A percentile compares a stretch with the other conserved stretches of the same genome.
phyloP scores from a whole-genome alignment of 2,113 vertebrate genomes.

The Cyrtonyx montezumae region DNA sequence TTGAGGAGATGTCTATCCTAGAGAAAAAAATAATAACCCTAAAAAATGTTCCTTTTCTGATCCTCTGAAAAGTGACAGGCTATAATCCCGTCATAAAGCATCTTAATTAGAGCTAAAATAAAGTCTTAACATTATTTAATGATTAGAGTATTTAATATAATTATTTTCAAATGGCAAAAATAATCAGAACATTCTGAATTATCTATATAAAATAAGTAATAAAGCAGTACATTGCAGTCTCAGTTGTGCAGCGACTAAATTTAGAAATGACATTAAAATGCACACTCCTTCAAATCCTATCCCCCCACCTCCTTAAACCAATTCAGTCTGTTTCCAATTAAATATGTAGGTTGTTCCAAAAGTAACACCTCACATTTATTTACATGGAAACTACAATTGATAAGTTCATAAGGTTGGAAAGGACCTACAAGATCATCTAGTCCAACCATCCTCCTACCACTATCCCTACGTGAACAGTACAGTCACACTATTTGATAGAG shows the following conservation, averaged over 20 bases:
- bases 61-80: neutral
- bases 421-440: too few relatives aligned
- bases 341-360: neutral
- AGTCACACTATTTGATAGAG: neutral
- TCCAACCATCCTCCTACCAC: too few relatives aligned
- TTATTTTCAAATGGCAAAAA: neutral
- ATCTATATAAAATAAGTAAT: neutral
- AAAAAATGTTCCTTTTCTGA: neutral
- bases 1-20: neutral
- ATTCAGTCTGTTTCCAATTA: neutral
- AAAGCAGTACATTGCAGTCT: neutral
- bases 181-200: neutral
- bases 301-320: neutral
- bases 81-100: neutral
- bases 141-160: neutral
- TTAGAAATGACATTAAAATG: neutral
- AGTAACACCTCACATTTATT: neutral
- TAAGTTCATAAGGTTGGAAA: too few relatives aligned
- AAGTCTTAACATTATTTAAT: neutral
- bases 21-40: neutral
- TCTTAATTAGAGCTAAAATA: neutral
- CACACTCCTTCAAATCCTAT: neutral
- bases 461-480: neutral
- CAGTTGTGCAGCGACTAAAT: neutral
- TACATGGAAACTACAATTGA: neutral